Percentiles rank a stretch among this genome's conserved stretches.
Conservation (phyloP, 2,113 vertebrate species). For the Grammomys surdaster region DNA sequence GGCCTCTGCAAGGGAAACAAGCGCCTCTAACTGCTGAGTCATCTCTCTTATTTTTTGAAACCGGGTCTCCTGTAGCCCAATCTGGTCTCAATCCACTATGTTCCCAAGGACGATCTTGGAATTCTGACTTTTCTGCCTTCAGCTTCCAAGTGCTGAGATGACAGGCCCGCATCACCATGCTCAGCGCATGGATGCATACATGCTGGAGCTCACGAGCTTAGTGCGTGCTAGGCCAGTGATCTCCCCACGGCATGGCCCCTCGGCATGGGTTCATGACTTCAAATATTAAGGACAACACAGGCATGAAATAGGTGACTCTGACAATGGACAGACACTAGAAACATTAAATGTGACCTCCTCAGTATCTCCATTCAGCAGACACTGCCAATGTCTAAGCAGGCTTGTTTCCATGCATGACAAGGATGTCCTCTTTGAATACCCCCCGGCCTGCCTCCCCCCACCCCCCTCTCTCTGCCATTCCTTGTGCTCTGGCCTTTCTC, state of each 20-base stretch:
- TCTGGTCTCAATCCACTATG: background rate
- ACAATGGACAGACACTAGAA: background rate
- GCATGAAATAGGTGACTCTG: background rate
- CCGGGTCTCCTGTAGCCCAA: background rate
- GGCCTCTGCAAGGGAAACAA: background rate
- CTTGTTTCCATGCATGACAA: background rate
- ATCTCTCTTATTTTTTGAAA: background rate
- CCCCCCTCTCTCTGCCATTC: background rate
- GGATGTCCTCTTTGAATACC: background rate
- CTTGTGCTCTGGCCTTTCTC: background rate
- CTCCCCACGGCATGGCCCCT: background rate
- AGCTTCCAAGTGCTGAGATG: background rate
- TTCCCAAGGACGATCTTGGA: background rate
- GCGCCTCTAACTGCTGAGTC: background rate
- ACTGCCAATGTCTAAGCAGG: background rate
- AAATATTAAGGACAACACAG: background rate
- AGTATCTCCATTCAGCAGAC: background rate
- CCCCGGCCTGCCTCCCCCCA: background rate
- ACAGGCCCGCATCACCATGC: background rate
- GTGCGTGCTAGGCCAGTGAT: background rate
- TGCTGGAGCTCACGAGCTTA: background rate
- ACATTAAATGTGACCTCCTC: background rate
- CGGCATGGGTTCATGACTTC: background rate
- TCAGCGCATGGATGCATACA: background rate
- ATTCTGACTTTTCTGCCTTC: background rate